These are phyloP conservation scores for Chironex yamaguchii DNA, from an alignment of 30 jellyfish, hydroid and myxozoan genomes.

Conservation along the genomic window DNA sequence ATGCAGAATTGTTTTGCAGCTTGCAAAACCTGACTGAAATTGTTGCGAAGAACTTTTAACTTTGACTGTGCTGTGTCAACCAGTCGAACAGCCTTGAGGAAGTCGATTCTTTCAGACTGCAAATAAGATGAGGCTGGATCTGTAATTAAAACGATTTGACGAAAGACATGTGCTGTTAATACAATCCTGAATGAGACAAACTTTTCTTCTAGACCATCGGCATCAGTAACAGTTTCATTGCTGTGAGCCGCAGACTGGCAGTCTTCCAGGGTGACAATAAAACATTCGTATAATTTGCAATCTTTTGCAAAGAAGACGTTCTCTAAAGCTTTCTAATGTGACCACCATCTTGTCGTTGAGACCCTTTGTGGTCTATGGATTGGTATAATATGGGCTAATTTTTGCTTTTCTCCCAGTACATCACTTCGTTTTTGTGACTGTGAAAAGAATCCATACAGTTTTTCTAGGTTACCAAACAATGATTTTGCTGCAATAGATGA, in stretches of 20 bases:
- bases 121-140: conserved; percentile 3
- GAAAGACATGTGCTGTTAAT: background rate
- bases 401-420: conserved; percentile 1
- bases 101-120: background rate
- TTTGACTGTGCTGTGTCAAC: background rate
- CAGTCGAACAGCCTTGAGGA: background rate
- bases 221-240: conserved; percentile 16
- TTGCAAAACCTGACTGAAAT: background rate
- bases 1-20: background rate
- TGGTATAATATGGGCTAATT: background rate
- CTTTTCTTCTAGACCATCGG: conserved; percentile 12
- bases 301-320: conserved; percentile 28
- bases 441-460: conserved; percentile 3
- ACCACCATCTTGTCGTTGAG: conserved; percentile 48
- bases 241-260: conserved; percentile 4
- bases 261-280: background rate
- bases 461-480: conserved; percentile 1
- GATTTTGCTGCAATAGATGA: conserved; percentile 10
- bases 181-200: background rate
- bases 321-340: conserved; percentile 12
- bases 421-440: background rate
- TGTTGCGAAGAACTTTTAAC: background rate
- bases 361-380: conserved; percentile 32
- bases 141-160: background rate
- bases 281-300: background rate